These are phyloP conservation scores for Drosophila sulfurigaster DNA, from an alignment of 1,140 invertebrate genomes.

Conservation along the genomic window DNA sequence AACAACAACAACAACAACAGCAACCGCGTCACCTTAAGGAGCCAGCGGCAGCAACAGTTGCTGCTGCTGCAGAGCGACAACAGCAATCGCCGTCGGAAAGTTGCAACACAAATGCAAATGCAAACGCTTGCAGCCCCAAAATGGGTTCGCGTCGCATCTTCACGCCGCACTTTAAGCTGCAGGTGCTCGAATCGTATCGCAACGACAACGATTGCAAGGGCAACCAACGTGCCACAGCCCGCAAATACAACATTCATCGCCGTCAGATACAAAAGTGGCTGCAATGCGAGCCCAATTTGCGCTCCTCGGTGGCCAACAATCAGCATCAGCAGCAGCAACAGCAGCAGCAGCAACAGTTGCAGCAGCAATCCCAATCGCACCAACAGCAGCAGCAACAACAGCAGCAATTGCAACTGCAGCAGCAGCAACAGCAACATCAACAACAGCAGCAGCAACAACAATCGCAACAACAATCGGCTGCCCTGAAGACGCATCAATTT, in stretches of 20 bases:
- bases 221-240: conserved; percentile 93
- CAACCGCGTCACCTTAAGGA: conserved; percentile 30
- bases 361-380: conserved; percentile 42
- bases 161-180: conserved; percentile 93
- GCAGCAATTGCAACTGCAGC: conserved; percentile 28
- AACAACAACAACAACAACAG: conserved; percentile 8
- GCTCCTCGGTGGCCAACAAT: conserved; percentile 88
- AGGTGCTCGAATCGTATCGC: conserved; percentile 93
- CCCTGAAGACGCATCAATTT: conserved; percentile 55
- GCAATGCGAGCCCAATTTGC: conserved; percentile 91
- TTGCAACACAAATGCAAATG: conserved; percentile 23
- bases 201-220: conserved; percentile 93
- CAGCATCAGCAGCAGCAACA: conserved; percentile 72
- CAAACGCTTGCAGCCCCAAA: conserved; percentile 84
- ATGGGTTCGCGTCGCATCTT: conserved; percentile 93
- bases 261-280: conserved; percentile 95
- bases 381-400: conserved; percentile 50
- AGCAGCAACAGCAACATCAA: conserved; percentile 29
- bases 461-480: conserved; percentile 14
- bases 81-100: conserved; percentile 15
- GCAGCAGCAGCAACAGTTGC: conserved; percentile 62
- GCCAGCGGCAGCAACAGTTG: conserved; percentile 36
- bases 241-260: conserved; percentile 94
- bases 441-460: conserved; percentile 31
- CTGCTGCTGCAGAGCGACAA: conserved; percentile 39